Evolutionary conservation across 2,797 vertebrate species (phyloP).

Genomic region (Hypotaenidia okinawae): DNA sequence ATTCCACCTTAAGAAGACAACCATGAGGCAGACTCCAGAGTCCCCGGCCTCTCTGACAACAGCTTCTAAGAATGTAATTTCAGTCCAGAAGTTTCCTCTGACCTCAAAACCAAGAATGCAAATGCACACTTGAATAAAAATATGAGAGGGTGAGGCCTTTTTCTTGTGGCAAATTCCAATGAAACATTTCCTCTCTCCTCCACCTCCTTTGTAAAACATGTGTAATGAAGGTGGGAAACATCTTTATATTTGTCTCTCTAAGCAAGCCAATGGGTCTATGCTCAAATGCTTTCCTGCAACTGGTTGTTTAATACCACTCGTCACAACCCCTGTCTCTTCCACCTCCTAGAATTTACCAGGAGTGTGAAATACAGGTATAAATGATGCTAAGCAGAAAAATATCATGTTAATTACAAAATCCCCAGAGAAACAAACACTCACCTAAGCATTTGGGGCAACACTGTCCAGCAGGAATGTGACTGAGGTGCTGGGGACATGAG

Average conservation of each 20-base stretch:
- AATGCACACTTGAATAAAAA: background rate
- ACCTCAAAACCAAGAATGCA: slow-evolving; percentile 5
- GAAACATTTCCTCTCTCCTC: background rate
- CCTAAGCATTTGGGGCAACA: slow-evolving; percentile 95
- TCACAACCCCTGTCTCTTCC: background rate
- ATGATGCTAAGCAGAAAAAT: background rate
- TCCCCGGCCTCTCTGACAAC: background rate
- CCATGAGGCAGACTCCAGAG: background rate
- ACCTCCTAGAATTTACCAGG: background rate
- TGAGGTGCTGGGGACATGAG: slow-evolving; percentile 94
- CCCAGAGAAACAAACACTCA: slow-evolving; percentile 72
- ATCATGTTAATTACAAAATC: background rate
- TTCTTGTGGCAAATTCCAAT: background rate
- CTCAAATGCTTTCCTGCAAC: background rate
- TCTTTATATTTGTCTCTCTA: background rate
- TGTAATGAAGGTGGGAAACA: background rate
- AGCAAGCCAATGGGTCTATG: background rate
- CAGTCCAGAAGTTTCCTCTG: background rate
- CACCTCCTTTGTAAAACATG: background rate
- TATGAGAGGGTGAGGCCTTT: background rate
- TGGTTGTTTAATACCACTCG: background rate
- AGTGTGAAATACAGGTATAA: background rate
- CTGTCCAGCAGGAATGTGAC: slow-evolving; percentile 87
- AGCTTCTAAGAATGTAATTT: background rate
- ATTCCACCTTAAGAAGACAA: background rate